phyloP scores from a whole-genome alignment of 64 coral and sea anemone genomes.

The Cladopsammia gracilis region DNA sequence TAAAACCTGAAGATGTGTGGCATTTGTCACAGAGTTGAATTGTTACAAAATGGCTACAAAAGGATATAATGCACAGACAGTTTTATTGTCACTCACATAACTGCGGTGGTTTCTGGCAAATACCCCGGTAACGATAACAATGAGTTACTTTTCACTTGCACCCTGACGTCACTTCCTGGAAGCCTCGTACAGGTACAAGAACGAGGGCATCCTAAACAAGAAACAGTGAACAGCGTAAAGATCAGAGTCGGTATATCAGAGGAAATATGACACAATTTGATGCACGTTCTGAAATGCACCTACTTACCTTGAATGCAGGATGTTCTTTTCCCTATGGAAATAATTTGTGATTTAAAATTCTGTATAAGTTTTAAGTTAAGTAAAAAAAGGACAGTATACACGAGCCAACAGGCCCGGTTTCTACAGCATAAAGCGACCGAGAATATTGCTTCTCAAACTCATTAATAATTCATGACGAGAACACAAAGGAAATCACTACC shows the following conservation, averaged over 20 bases:
- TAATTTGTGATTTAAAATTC: too few species aligned
- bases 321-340: neutral
- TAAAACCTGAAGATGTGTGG: too few species aligned
- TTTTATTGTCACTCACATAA: neutral
- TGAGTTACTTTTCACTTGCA: neutral
- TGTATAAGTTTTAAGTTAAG: too few species aligned
- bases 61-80: neutral
- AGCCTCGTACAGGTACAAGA: neutral
- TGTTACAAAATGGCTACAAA: neutral
- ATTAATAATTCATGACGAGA: too few species aligned
- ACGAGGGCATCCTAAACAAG: neutral
- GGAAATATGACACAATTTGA: neutral
- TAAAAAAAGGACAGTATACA: too few species aligned
- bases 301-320: slow-evolving; percentile 7
- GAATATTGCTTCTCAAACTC: too few species aligned
- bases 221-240: neutral
- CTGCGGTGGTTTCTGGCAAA: slow-evolving; percentile 5
- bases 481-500: too few species aligned
- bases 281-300: neutral
- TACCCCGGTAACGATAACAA: neutral
- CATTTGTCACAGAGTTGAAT: neutral
- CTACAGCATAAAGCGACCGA: too few species aligned
- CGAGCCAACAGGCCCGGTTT: too few species aligned
- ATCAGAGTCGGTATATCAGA: neutral
- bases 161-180: neutral